Evolutionary conservation across 2,888 invertebrate genomes (phyloP).

Genomic region (Empis livida): DNA sequence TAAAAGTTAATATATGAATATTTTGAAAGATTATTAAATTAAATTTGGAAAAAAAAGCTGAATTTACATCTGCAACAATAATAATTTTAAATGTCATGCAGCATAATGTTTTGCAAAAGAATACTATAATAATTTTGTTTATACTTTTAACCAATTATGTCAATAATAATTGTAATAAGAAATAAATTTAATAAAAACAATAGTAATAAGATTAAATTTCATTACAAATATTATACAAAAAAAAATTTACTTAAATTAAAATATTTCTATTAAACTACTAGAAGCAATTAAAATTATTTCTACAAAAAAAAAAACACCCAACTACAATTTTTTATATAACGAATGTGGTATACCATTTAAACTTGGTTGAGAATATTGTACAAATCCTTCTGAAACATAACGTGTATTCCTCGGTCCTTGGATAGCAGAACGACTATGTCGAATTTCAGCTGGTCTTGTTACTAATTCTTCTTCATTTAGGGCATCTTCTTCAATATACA

Average conservation of each 20-base stretch:
- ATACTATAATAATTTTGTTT: too few species aligned
- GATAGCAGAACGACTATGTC: constrained; percentile 24
- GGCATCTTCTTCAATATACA: constrained; percentile 37
- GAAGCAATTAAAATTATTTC: background rate
- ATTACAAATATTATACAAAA: background rate
- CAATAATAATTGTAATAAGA: too few species aligned
- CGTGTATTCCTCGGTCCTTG: constrained; percentile 15
- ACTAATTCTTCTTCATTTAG: constrained; percentile 31
- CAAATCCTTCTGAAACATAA: constrained; percentile 37
- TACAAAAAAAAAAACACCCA: background rate
- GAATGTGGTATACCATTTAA: constrained; percentile 37
- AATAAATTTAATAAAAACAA: background rate
- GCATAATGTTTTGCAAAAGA: too few species aligned
- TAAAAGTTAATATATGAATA: too few species aligned
- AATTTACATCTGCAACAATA: too few species aligned
- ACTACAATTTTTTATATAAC: constrained; percentile 31
- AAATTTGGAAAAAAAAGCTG: too few species aligned
- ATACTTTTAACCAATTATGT: too few species aligned
- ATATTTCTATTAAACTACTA: background rate
- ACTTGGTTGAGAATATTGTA: constrained; percentile 37
- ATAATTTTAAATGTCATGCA: too few species aligned
- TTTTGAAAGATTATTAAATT: too few species aligned
- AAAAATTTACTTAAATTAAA: background rate
- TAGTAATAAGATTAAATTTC: background rate
- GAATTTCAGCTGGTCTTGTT: constrained; percentile 18